Conservation (phyloP, 2,888 invertebrate genomes). For the Hypena proboscidalis region DNA sequence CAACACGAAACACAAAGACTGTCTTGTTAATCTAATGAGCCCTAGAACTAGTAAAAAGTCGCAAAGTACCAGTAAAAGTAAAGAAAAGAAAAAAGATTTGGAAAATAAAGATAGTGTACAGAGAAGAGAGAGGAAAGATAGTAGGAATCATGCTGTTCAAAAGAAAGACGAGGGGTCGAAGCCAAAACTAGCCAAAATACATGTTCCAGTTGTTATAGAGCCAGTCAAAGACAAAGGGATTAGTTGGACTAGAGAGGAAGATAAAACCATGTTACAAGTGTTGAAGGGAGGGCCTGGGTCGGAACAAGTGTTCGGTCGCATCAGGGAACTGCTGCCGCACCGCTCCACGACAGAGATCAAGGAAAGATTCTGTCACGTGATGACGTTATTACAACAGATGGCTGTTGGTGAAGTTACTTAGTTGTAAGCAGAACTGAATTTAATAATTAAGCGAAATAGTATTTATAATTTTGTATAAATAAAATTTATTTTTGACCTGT, state of each 20-base stretch:
- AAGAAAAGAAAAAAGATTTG: conserved; percentile 51
- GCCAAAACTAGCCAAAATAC: conserved; percentile 59
- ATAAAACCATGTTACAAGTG: conserved; percentile 91
- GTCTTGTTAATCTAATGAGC: conserved; percentile 51
- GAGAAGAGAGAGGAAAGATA: conserved; percentile 57
- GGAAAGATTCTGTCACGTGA: conserved; percentile 85
- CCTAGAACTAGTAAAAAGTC: conserved; percentile 58
- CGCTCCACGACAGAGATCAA: conserved; percentile 85
- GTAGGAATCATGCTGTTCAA: conserved; percentile 38
- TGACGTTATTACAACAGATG: conserved; percentile 87
- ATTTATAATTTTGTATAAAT: conserved; percentile 77
- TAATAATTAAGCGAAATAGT: conserved; percentile 56
- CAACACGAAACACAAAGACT: conserved; percentile 71
- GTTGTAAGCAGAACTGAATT: conserved; percentile 52
- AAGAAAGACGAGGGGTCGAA: conserved; percentile 55
- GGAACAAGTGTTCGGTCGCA: conserved; percentile 86
- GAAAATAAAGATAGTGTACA: conserved; percentile 41
- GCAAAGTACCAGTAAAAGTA: conserved; percentile 51
- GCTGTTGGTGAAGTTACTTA: conserved; percentile 78
- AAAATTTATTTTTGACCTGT: conserved; percentile 53
- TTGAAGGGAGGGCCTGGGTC: conserved; percentile 89
- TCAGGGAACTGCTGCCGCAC: conserved; percentile 82
- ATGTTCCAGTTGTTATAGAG: conserved; percentile 40
- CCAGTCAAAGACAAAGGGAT: conserved; percentile 54
- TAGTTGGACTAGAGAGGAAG: conserved; percentile 92